These are phyloP conservation scores for Bombus vancouverensis DNA, from an alignment of 1,140 invertebrate genomes.

Conservation along the genomic window DNA sequence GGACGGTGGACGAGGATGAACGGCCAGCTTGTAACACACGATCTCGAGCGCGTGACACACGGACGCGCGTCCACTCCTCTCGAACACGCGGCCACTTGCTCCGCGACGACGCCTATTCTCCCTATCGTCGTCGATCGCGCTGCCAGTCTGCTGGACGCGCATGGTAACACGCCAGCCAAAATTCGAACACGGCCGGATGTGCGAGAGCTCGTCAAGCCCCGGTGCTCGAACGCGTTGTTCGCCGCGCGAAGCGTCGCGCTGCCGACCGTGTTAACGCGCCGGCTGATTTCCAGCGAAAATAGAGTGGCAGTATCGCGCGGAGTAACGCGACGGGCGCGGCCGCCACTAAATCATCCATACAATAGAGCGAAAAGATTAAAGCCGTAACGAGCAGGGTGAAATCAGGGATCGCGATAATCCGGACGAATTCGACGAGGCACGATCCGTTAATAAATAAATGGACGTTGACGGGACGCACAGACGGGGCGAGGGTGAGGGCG, in stretches of 20 bases:
- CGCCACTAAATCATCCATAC: conserved; percentile 73
- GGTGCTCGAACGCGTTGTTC: conserved; percentile 16
- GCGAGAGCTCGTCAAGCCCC: background rate
- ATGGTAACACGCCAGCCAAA: conserved; percentile 21
- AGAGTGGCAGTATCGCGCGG: conserved; percentile 69
- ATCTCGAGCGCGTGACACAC: conserved; percentile 63
- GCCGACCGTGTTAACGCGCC: conserved; percentile 40
- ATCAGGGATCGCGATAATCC: conserved; percentile 44
- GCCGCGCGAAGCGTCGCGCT: conserved; percentile 2
- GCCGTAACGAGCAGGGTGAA: conserved; percentile 67
- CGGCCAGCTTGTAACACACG: conserved; percentile 71
- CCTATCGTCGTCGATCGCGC: conserved; percentile 31
- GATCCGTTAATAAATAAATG: conserved; percentile 46
- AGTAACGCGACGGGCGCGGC: conserved; percentile 67
- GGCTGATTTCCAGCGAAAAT: conserved; percentile 60
- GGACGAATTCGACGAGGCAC: background rate
- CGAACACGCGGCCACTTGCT: conserved; percentile 50
- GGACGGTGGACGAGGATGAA: conserved; percentile 41
- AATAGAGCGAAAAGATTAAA: conserved; percentile 76
- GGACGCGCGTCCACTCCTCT: conserved; percentile 28
- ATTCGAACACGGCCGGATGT: conserved; percentile 44
- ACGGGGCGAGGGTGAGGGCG: background rate
- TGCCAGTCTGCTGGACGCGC: background rate
- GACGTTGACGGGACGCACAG: conserved; percentile 11
- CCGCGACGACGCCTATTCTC: conserved; percentile 60